phyloP scores from a whole-genome alignment of 2,888 invertebrate species.

The Drosophila quinaria region DNA sequence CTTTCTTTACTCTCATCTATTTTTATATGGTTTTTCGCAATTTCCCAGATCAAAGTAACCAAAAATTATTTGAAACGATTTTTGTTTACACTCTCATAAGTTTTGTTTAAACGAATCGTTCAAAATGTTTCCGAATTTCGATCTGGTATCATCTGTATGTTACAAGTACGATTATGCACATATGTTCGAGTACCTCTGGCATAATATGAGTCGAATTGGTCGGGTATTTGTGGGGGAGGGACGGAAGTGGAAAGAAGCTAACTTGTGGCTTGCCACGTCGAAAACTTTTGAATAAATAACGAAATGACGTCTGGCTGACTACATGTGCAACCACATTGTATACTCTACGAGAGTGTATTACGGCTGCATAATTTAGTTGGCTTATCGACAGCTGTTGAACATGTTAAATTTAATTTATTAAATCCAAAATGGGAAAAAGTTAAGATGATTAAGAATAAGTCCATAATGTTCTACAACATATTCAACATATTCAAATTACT shows the following conservation, averaged over 20 bases:
- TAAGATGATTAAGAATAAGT: neutral
- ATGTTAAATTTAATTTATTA: neutral
- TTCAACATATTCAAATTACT: neutral
- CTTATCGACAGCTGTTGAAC: neutral
- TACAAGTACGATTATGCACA: neutral
- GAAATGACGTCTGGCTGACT: slow-evolving; percentile 62
- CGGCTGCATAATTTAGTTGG: slow-evolving; percentile 6
- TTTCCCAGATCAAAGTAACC: slow-evolving; percentile 42
- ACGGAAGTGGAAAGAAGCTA: neutral
- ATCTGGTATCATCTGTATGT: slow-evolving; percentile 10
- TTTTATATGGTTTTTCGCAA: slow-evolving; percentile 12
- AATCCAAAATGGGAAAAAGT: neutral
- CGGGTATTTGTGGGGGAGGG: neutral
- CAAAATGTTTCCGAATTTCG: slow-evolving; percentile 13
- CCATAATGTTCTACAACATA: neutral
- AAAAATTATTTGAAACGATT: slow-evolving; percentile 14
- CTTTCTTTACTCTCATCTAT: slow-evolving; percentile 7
- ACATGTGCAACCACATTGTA: slow-evolving; percentile 17
- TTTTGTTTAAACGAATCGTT: slow-evolving; percentile 31
- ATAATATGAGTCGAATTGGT: slow-evolving; percentile 9
- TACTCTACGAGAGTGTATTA: slow-evolving; percentile 12
- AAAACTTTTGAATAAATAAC: slow-evolving; percentile 71
- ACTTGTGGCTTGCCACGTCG: slow-evolving; percentile 35
- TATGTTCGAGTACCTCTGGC: slow-evolving; percentile 4
- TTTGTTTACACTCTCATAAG: slow-evolving; percentile 37